Base-by-base conservation (phyloP, 1,140 invertebrate genomes). In the Melanaphis sacchari region DNA sequence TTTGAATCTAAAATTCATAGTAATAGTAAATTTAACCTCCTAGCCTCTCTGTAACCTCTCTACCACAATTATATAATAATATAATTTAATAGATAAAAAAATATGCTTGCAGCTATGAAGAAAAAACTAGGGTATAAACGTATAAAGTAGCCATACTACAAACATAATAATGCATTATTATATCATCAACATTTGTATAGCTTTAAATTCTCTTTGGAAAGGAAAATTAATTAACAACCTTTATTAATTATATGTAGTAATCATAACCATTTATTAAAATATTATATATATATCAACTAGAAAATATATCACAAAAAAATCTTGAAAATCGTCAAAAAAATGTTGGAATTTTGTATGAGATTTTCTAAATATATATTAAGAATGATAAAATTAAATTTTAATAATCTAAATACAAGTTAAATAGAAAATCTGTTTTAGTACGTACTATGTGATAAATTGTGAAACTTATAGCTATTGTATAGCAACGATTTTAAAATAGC, bases 101-200 rank as follows among this genome's bases (percentile, higher is more conserved):
- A n/a, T 76, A 6, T n/a, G n/a, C n/a, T 76, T 2, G n/a, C 31
- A 18, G 18, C n/a, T n/a, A n/a, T n/a, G 59, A 21, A 76, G 31
- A n/a, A 76, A 18, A 76, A n/a, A n/a, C n/a, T n/a, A 18, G 59
- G 24, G 15, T 76, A 59, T 31, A 18, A 36, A 76, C 15, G 31
- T 76, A 76, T 15, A 66, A 66, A 66, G 31, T n/a, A n/a, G 11
- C 11, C 31, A 4, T 15, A 66, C 31, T 66, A 31, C 31, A 21
- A n/a, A 76, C 31, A 76, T 76, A 76, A 76, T 76, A 76, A 76
- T 76, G n/a, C n/a, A 76, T 76, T 76, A 76, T 76, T 76, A 76
- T 76, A 76, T n/a, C 59, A 76, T 76, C 59, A 15, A n/a, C 59
- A 76, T 76, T 76, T 76, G 31, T n/a, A n/a, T 11, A 76, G 15